phyloP scores from a whole-genome alignment of 37 sponge, comb jelly and placozoan genomes.

The Diacarnus erythraeanus region DNA sequence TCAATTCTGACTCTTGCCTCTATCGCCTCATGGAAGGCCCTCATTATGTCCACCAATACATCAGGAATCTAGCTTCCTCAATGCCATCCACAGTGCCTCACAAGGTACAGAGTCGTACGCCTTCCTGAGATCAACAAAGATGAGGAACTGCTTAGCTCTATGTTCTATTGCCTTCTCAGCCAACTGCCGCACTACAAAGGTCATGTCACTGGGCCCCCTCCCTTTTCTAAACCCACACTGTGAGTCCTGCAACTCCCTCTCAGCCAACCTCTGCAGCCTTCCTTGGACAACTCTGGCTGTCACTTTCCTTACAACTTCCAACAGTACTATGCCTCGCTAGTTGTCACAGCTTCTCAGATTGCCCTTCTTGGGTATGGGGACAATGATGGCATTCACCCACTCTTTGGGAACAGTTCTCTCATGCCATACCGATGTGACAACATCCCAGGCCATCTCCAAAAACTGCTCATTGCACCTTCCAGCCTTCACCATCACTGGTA shows the following conservation, averaged over 20 bases:
- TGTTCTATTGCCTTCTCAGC: constrained; percentile 13
- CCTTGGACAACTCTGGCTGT: no score
- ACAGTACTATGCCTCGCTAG: constrained; percentile 12
- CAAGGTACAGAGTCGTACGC: constrained; percentile 32
- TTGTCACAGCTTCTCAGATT: constrained; percentile 11
- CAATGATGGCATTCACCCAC: constrained; percentile 8
- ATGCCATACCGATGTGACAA: not conserved
- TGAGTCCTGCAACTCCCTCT: not conserved
- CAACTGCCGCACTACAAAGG: constrained; percentile 10
- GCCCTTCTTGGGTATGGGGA: constrained; percentile 12
- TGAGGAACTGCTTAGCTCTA: not conserved
- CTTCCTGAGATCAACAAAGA: constrained; percentile 22
- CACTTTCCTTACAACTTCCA: constrained; percentile 23
- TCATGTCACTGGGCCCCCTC: not conserved
- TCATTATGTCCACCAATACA: not conserved
- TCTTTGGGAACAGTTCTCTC: constrained; percentile 7
- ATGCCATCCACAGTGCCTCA: constrained; percentile 2
- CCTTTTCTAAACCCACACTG: no score
- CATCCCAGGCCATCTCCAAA: no score
- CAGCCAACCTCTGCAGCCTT: not conserved
- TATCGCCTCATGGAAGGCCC: constrained; percentile 6
- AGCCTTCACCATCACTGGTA: constrained; percentile 13
- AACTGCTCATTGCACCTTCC: not conserved
- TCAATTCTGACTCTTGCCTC: constrained; percentile 1
- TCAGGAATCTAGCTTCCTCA: constrained; percentile 4